Evolutionary conservation across 2,113 vertebrate genomes (phyloP), one percentile per base, ranked within the genome.

Genomic region (Lepisosteus oculatus): DNA sequence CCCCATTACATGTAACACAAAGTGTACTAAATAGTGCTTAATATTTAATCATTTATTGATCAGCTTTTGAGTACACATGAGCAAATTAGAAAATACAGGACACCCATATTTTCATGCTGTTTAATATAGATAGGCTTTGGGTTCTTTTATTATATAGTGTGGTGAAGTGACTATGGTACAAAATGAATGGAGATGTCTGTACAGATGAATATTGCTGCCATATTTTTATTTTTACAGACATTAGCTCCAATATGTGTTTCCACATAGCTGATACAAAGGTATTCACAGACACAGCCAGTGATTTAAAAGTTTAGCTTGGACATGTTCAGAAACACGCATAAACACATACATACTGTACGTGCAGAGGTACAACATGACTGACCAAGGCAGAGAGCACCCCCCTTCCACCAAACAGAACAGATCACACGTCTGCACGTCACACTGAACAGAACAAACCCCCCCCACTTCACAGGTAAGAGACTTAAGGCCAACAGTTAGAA

Each of bases 111-210:
- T 76, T 79, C 86, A 89, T 88, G 86, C 86, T 81, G 71, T 89
- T 90, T 91, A 91, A 88, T 89, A 81, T 81, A 29, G 1, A 73
- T 78, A 73, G 77, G 44, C 71, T 85, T 82, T 81, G 78, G 80
- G 62, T 80, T 59, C 47, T 51, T 9, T 51, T 29, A 8, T 69
- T 81, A 79, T 84, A 85, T 81, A 85, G 74, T 74, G 72, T 79
- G 68, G 72, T 80, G 72, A 72, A 77, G 79, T 65, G 72, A 78
- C 70, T 77, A 79, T 78, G 70, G 74, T 77, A 73, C 72, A 62
- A 51, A 8, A 67, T 79, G 69, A 68, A 73, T 76, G 82, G 65
- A 72, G 43, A 76, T 67, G 61, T 55, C 55, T 78, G 79, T 84
- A 86, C 84, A 87, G 77, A 79, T 63, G 73, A 76, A 67, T 83